Evolutionary conservation across 2,113 vertebrate genomes (phyloP), one percentile per base, ranked within the genome.

Genomic region (Sturnira hondurensis): DNA sequence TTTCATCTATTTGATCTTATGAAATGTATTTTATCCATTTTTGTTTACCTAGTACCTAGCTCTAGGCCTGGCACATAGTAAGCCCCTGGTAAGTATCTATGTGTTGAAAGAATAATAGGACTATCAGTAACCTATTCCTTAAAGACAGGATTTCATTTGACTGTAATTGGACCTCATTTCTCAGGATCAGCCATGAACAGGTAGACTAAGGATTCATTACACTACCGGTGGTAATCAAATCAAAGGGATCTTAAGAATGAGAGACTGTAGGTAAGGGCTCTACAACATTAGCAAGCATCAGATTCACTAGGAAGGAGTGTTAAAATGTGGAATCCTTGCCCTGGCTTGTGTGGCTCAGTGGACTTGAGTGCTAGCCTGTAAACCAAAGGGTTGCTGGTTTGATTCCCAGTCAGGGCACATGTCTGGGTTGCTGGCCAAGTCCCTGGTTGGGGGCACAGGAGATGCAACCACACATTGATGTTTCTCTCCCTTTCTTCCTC

Each of bases 1-100:
- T 89, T 96, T 92, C 84, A 56, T 90, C 28, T 74, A 91, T 45
- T 82, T 94, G 22, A 94, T 78, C 96, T 4, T 68, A 83, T 63
- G 94, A 87, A 61, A 56, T 86, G 85, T 16, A 92, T 67, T 24
- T 84, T 52, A 95, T 73, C 26, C 52, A 78, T 65, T 86, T 94
- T 87, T 73, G 13, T 67, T 41, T 86, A 76, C 41, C 45, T 91
- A 70, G 13, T 89, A 41, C 31, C 41, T 88, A 70, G 14, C 22
- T 43, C 19, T 94, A n/a, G 26, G 38, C 73, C 71, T 71, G 41
- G 65, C 67, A 94, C 63, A 96, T 13, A 76, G 45, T 92, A 95
- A 85, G 45, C 0, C 41, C 45, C 52, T 61, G 71, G 68, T 88
- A 93, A 77, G 61, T 86, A 58, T 9, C 47, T 85, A 28, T 63